These are phyloP conservation scores for Falco concolor DNA, from an alignment of 2,797 vertebrate species.

Conservation along the genomic window DNA sequence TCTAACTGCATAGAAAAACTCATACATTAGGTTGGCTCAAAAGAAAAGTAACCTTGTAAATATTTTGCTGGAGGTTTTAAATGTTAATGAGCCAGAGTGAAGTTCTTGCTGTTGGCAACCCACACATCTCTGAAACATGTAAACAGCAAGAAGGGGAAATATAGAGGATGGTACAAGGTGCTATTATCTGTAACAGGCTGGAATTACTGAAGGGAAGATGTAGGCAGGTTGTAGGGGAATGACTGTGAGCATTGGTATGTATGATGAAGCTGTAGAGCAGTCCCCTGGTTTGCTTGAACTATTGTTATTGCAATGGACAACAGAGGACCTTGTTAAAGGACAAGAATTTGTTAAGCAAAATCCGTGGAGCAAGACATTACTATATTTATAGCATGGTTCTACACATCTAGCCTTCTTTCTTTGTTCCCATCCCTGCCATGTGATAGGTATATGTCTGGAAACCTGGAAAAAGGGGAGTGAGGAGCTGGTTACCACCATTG, in stretches of 20 bases:
- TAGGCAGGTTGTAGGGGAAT: background rate
- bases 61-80: conserved; percentile 9
- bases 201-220: background rate
- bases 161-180: background rate
- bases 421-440: background rate
- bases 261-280: background rate
- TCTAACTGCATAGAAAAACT: background rate
- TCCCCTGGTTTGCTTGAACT: background rate
- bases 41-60: conserved; percentile 20
- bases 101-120: conserved; percentile 22
- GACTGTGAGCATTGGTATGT: background rate
- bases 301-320: background rate
- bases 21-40: background rate
- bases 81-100: conserved; percentile 1
- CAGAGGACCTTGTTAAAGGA: background rate
- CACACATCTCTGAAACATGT: background rate
- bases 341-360: background rate
- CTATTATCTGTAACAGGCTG: background rate
- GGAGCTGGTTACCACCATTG: background rate
- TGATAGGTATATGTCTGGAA: background rate
- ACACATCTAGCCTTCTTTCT: background rate
- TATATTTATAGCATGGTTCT: background rate
- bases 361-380: background rate
- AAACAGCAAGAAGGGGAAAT: background rate
- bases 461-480: background rate